phyloP scores from a whole-genome alignment of 2,113 vertebrate genomes.

The Tretioscincus oriximinensis region DNA sequence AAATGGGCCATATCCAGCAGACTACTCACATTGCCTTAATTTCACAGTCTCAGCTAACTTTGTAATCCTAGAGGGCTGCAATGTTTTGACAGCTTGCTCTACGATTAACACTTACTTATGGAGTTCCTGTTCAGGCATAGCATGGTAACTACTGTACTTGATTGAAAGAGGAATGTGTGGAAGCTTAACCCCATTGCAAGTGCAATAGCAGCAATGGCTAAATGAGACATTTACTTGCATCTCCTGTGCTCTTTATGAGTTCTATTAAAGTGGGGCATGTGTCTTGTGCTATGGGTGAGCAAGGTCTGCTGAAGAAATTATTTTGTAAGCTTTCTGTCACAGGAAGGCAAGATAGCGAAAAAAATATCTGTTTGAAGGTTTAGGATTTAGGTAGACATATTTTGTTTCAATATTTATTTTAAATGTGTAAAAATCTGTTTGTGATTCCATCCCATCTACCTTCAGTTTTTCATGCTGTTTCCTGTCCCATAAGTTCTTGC shows the following conservation, averaged over 20 bases:
- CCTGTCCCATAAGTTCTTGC: too few relatives aligned
- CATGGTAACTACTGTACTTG: background rate
- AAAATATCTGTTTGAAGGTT: too few relatives aligned
- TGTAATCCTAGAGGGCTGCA: background rate
- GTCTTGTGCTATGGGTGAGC: background rate
- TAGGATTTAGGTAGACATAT: too few relatives aligned
- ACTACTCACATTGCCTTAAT: background rate
- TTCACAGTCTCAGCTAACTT: background rate
- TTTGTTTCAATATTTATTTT: too few relatives aligned
- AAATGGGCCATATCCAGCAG: background rate
- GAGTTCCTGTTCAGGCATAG: background rate
- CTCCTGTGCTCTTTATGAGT: rapidly evolving
- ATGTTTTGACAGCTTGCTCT: background rate
- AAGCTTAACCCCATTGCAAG: background rate
- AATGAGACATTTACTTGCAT: background rate
- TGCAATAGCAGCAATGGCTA: background rate
- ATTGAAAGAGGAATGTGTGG: background rate
- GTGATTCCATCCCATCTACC: too few relatives aligned
- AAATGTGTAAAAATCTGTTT: too few relatives aligned
- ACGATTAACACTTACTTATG: rapidly evolving
- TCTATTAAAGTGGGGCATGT: background rate
- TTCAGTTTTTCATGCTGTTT: too few relatives aligned
- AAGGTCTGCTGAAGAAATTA: background rate
- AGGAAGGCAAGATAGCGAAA: background rate
- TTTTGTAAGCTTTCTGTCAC: background rate